phyloP scores from a whole-genome alignment of 2,888 invertebrate species.

The Autographa pulchrina region DNA sequence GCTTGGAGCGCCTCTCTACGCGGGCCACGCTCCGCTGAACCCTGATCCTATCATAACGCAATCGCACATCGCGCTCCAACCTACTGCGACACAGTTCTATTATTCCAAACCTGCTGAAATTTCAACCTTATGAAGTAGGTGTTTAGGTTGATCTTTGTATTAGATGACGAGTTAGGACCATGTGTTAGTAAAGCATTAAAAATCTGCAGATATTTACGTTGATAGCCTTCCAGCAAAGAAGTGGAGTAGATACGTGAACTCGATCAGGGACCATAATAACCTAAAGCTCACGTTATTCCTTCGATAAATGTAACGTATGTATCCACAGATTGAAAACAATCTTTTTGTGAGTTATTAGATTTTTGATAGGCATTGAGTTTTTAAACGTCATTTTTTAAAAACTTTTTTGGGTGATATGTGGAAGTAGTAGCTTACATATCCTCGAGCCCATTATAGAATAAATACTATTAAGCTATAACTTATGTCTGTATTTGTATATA shows the following conservation, averaged over 20 bases:
- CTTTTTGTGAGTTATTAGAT: slow-evolving; percentile 53
- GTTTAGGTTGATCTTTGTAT: slow-evolving; percentile 34
- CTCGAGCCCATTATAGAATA: too few species aligned
- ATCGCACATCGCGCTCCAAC: slow-evolving; percentile 78
- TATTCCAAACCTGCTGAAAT: slow-evolving; percentile 40
- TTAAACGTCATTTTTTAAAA: not conserved
- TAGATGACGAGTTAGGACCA: slow-evolving; percentile 58
- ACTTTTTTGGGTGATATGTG: not conserved
- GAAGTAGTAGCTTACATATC: too few species aligned
- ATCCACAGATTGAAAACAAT: slow-evolving; percentile 63
- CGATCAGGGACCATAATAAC: slow-evolving; percentile 83
- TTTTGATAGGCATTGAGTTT: slow-evolving; percentile 18
- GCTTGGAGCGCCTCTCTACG: slow-evolving; percentile 72
- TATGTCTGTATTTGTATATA: too few species aligned
- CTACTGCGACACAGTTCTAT: slow-evolving; percentile 69
- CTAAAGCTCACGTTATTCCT: slow-evolving; percentile 78
- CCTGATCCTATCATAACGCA: slow-evolving; percentile 89
- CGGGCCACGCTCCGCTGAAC: slow-evolving; percentile 81
- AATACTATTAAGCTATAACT: too few species aligned
- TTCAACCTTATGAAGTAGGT: slow-evolving; percentile 65
- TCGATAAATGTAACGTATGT: slow-evolving; percentile 73
- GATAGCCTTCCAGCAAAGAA: slow-evolving; percentile 86
- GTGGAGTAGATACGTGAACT: slow-evolving; percentile 86
- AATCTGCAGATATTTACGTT: slow-evolving; percentile 88
- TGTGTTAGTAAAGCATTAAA: slow-evolving; percentile 63